Percentiles rank a stretch among this genome's conserved stretches.
Conservation (phyloP, 1,140 invertebrate genomes). For the Drosophila mauritiana region DNA sequence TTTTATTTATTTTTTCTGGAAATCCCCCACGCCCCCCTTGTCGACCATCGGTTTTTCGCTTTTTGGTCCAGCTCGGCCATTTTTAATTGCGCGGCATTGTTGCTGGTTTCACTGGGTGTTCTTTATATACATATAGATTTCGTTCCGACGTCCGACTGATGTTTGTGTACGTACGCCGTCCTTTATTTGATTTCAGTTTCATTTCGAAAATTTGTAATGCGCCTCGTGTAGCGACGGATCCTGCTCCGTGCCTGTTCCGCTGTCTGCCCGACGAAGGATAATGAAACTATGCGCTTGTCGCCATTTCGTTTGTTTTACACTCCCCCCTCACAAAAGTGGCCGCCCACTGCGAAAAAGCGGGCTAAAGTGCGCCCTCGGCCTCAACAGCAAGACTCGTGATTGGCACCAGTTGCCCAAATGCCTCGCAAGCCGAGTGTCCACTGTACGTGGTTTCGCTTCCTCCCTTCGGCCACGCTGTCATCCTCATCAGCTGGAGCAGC, state of each 20-base stretch:
- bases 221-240: slow-evolving; percentile 66
- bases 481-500: slow-evolving; percentile 29
- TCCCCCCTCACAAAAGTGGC: not conserved
- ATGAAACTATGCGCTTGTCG: slow-evolving; percentile 75
- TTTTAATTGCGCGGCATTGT: slow-evolving; percentile 79
- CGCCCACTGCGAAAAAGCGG: not conserved
- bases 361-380: slow-evolving; percentile 5
- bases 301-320: slow-evolving; percentile 73
- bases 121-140: slow-evolving; percentile 17
- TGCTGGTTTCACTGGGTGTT: slow-evolving; percentile 50
- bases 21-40: not conserved
- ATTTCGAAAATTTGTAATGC: slow-evolving; percentile 81
- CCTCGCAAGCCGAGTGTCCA: slow-evolving; percentile 5
- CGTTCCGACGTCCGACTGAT: slow-evolving; percentile 20
- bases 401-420: not conserved
- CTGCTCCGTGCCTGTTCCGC: slow-evolving; percentile 54
- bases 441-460: slow-evolving; percentile 55
- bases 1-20: slow-evolving; percentile 38
- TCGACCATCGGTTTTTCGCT: not conserved
- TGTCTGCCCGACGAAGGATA: slow-evolving; percentile 60
- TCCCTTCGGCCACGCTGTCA: slow-evolving; percentile 57
- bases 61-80: slow-evolving; percentile 50
- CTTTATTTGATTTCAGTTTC: slow-evolving; percentile 83
- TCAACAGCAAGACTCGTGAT: not conserved
- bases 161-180: slow-evolving; percentile 42